Percentiles rank a stretch among this genome's conserved stretches.
Evolutionary conservation across 2,113 vertebrate species (phyloP).

Genomic region (Siniperca chuatsi): DNA sequence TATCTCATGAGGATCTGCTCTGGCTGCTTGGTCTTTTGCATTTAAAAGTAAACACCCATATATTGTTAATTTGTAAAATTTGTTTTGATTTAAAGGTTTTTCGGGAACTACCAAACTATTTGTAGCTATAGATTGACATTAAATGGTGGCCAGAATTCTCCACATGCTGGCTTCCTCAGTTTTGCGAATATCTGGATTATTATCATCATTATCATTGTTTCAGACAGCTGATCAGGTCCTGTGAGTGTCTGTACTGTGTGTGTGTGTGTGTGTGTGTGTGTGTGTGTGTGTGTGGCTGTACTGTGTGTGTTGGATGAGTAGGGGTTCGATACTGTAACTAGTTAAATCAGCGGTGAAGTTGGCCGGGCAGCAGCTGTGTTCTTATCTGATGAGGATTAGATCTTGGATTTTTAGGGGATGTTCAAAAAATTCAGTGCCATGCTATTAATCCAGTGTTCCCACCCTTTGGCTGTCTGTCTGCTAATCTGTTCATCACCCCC

Average conservation of each 20-base stretch:
- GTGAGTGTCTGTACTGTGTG: not conserved
- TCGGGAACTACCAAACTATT: not conserved
- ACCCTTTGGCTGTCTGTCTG: constrained; percentile 25
- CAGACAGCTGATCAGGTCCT: not conserved
- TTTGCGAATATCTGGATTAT: constrained; percentile 24
- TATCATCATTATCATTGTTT: not conserved
- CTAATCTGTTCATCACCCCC: constrained; percentile 6
- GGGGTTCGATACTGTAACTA: not conserved
- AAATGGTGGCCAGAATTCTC: not conserved
- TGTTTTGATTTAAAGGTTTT: not conserved
- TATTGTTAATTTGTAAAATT: not conserved
- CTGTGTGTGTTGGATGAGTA: not conserved
- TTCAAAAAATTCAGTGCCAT: constrained; percentile 54
- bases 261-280: not conserved
- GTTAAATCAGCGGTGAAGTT: constrained; percentile 31
- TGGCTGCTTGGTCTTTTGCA: constrained; percentile 2
- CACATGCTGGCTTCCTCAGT: not conserved
- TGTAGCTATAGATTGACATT: not conserved
- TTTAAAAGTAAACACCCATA: not conserved
- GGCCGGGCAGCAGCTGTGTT: constrained; percentile 54
- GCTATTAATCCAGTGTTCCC: constrained; percentile 56
- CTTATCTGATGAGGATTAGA: constrained; percentile 58
- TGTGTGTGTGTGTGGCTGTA: not conserved
- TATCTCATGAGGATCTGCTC: not conserved
- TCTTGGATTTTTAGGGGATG: constrained; percentile 61